phyloP scores from a whole-genome alignment of 1,140 invertebrate species.

The Drosophila burlai region DNA sequence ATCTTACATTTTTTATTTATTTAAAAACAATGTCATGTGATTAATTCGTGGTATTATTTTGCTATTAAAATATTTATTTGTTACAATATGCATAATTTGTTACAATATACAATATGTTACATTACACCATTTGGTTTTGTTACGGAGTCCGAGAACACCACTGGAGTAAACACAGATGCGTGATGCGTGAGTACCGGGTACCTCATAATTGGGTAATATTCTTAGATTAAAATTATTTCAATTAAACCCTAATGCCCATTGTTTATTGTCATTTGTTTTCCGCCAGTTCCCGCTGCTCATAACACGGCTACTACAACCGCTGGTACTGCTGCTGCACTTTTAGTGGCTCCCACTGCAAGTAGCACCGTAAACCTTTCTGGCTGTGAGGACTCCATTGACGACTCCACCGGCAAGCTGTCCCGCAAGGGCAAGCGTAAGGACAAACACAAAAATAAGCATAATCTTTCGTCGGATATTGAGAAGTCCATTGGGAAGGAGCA shows the following conservation, averaged over 20 bases:
- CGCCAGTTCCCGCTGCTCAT: constrained; percentile 24
- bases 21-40: not conserved
- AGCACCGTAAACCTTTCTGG: constrained; percentile 47
- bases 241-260: not conserved
- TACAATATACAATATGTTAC: not conserved
- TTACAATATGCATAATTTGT: too few species aligned
- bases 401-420: constrained; percentile 62
- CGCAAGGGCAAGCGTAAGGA: constrained; percentile 89
- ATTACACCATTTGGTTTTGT: not conserved
- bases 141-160: not conserved
- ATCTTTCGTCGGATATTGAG: constrained; percentile 87
- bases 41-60: not conserved
- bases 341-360: constrained; percentile 23
- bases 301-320: not conserved
- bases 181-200: constrained; percentile 9
- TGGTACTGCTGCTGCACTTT: constrained; percentile 17
- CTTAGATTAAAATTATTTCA: not conserved
- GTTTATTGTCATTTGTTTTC: not conserved
- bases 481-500: constrained; percentile 88
- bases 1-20: too few species aligned
- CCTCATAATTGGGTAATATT: not conserved
- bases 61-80: not conserved
- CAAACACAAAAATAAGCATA: constrained; percentile 89
- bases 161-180: not conserved
- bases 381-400: constrained; percentile 74